These are phyloP conservation scores for Semicossyphus pulcher DNA, from an alignment of 2,113 vertebrate genomes.

Conservation along the genomic window DNA sequence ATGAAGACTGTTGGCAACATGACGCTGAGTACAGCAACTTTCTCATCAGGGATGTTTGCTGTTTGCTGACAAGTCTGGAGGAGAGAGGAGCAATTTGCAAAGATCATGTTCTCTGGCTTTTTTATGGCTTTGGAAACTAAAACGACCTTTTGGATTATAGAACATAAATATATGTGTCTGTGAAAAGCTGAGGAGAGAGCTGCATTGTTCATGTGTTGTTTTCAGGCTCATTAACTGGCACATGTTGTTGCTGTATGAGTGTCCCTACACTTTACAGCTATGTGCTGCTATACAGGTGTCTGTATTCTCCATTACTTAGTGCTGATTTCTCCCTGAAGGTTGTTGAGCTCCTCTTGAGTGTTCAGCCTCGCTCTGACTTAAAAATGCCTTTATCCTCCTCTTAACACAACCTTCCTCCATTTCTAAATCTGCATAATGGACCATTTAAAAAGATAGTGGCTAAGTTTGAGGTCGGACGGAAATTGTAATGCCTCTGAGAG, in stretches of 20 bases:
- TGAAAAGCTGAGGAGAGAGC: too few species aligned
- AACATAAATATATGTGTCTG: too few species aligned
- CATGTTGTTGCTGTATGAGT: constrained; percentile 17
- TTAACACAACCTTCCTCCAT: constrained; percentile 8
- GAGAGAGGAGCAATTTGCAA: constrained; percentile 35
- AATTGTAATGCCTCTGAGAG: constrained; percentile 20
- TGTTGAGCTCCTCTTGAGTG: constrained; percentile 7
- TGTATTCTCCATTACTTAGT: background rate
- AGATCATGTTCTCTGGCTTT: too few species aligned
- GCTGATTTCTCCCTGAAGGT: constrained; percentile 5
- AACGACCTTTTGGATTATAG: constrained; percentile 31
- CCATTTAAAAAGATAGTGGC: constrained; percentile 24
- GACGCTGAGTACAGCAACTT: constrained; percentile 56
- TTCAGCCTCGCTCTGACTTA: constrained; percentile 17
- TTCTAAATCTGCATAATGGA: constrained; percentile 23
- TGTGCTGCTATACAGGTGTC: background rate
- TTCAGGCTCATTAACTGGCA: constrained; percentile 31
- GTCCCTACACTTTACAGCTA: background rate
- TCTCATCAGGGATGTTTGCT: constrained; percentile 61
- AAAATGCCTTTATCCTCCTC: background rate
- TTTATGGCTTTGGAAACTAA: constrained; percentile 34
- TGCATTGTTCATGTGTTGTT: too few species aligned
- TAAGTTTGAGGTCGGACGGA: constrained; percentile 11
- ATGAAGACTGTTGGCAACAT: constrained; percentile 70
- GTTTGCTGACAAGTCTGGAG: too few species aligned